phyloP scores from a whole-genome alignment of 2,888 invertebrate species.

The Quadroppia sp. region DNA sequence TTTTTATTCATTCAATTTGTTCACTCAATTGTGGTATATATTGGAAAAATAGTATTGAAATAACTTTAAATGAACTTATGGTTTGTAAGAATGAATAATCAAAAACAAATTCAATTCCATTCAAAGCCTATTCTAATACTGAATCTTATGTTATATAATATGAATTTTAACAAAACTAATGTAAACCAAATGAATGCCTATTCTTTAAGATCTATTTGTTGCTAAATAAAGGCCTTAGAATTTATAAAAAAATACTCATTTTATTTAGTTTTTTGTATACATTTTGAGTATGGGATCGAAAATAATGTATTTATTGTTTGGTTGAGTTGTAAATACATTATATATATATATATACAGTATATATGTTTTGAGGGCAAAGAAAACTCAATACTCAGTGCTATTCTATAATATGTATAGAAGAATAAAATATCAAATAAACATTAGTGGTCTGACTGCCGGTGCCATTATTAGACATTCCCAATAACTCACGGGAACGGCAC shows the following conservation, averaged over 20 bases:
- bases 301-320: slow-evolving; percentile 6
- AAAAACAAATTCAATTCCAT: too few relatives aligned
- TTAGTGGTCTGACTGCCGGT: too few relatives aligned
- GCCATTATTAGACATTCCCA: too few relatives aligned
- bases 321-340: neutral
- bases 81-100: too few relatives aligned
- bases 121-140: too few relatives aligned
- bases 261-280: neutral
- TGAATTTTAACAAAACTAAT: neutral
- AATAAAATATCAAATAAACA: slow-evolving; percentile 15
- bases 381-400: neutral
- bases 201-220: neutral
- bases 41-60: too few relatives aligned
- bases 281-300: neutral
- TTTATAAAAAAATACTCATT: neutral
- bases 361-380: neutral
- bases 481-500: too few relatives aligned
- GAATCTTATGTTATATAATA: neutral
- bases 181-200: neutral
- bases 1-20: too few relatives aligned
- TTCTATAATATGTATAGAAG: neutral
- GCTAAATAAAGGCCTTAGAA: neutral
- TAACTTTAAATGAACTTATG: too few relatives aligned
- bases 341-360: too few relatives aligned
- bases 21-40: too few relatives aligned